phyloP scores from a whole-genome alignment of 2,888 invertebrate species.

The Nephrotoma flavescens region DNA sequence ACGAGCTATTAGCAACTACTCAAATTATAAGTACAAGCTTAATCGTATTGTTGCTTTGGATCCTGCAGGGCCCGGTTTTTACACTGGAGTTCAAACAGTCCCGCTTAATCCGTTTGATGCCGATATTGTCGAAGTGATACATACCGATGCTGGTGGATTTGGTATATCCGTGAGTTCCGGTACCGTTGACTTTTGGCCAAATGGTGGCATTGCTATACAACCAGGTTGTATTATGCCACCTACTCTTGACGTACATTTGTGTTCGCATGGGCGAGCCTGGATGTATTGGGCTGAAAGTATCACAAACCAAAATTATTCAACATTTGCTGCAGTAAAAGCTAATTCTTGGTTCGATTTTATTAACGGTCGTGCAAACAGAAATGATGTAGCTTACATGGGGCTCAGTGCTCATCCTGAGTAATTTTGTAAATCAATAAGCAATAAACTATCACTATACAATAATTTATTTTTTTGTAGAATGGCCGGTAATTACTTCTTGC shows the following conservation, averaged over 20 bases:
- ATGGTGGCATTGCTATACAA: conserved; percentile 14
- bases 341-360: conserved; percentile 40
- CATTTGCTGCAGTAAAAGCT: conserved; percentile 40
- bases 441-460: not conserved
- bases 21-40: conserved; percentile 16
- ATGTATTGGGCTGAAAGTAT: conserved; percentile 44
- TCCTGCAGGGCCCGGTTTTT: conserved; percentile 15
- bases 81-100: conserved; percentile 4
- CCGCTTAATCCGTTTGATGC: conserved; percentile 26
- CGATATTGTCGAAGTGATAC: conserved; percentile 43
- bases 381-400: conserved; percentile 20
- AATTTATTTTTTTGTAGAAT: conserved; percentile 16
- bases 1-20: conserved; percentile 18
- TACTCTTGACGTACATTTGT: conserved; percentile 22
- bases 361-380: conserved; percentile 17
- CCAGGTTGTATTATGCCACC: conserved; percentile 22
- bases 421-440: not conserved
- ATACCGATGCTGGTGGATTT: conserved; percentile 41
- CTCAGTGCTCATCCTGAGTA: conserved; percentile 25
- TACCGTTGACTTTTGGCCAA: conserved; percentile 34
- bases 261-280: conserved; percentile 48
- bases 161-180: conserved; percentile 37
- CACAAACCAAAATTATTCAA: conserved; percentile 19
- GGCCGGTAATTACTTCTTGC: conserved; percentile 27
- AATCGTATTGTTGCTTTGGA: conserved; percentile 14